phyloP scores from a whole-genome alignment of 92 coral and sea anemone genomes.

The Epizoanthus ramosus region DNA sequence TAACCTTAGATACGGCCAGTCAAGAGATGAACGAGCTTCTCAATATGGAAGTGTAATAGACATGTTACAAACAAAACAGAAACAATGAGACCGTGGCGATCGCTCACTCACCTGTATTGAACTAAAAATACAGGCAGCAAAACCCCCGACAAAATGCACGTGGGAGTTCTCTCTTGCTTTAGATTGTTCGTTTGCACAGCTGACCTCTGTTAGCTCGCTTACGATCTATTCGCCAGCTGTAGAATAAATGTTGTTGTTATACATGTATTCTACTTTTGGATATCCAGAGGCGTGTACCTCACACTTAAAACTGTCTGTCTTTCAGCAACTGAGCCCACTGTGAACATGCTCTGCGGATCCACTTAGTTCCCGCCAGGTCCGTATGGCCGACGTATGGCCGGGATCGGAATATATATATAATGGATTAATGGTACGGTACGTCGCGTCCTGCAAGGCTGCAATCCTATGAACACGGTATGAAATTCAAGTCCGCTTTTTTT shows the following conservation, averaged over 20 bases:
- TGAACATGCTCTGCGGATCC: not conserved
- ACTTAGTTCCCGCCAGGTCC: too few relatives aligned
- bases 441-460: too few relatives aligned
- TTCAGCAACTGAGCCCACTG: constrained; percentile 4
- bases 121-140: not conserved
- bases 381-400: too few relatives aligned
- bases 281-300: not conserved
- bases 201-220: too few relatives aligned
- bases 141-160: not conserved
- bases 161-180: not conserved
- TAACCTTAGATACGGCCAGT: not conserved
- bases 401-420: too few relatives aligned
- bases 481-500: too few relatives aligned
- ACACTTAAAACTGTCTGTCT: not conserved
- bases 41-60: not conserved
- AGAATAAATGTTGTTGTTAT: not conserved
- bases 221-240: too few relatives aligned
- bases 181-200: not conserved
- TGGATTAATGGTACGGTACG: too few relatives aligned
- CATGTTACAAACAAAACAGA: not conserved
- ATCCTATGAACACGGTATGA: too few relatives aligned
- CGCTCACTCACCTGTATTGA: not conserved
- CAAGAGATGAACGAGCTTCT: not conserved
- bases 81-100: not conserved
- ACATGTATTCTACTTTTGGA: not conserved